Base-by-base conservation (phyloP, 2,113 vertebrate genomes). In the Rhadina sibilatrix region DNA sequence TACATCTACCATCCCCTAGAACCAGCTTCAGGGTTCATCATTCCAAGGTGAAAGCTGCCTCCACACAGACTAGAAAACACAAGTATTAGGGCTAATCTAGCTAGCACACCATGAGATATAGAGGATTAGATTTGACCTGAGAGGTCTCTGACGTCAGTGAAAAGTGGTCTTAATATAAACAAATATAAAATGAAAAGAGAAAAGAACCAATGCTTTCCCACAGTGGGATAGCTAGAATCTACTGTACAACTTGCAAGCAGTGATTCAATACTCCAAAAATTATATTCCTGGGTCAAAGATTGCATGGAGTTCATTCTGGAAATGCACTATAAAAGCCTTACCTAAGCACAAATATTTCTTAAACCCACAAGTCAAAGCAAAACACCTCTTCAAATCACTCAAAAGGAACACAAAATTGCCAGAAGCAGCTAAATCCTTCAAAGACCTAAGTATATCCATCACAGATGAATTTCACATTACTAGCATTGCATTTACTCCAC, bases 101-200 rank as follows among this genome's bases (percentile, higher is more conserved):
- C 42, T 64, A 56, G 64, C 2, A 0, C 49, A 83, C 56, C 2
- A 0, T 77, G 80, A 83, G 63, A 83, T 25, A 72, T 0, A 72
- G 31, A 77, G 47, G 64, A 94, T 87, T 94, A 80, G 61, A 81
- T 87, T 23, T 89, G 71, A 86, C 42, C 71, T 44, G 59, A 86
- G 63, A 47, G 54, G 35, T 74, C 83, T 74, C 64, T 66, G 72
- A 86, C 8, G 1, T 88, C 72, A 83, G 61, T 49, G n/a, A 95
- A 82, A 91, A 94, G 74, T 61, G 35, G 66, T 69, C 54, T 89
- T 93, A 87, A 87, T 38, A 76, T 46, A 87, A 93, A 89, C 61
- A 94, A 95, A 91, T 82, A 87, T 16, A 77, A 95, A 89, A 84
- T 46, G 4, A 83, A 94, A 91, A 72, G 23, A 61, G n/a, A 33